Evolutionary conservation across 2,888 invertebrate genomes (phyloP).

Genomic region (Caenorhabditis virilis): DNA sequence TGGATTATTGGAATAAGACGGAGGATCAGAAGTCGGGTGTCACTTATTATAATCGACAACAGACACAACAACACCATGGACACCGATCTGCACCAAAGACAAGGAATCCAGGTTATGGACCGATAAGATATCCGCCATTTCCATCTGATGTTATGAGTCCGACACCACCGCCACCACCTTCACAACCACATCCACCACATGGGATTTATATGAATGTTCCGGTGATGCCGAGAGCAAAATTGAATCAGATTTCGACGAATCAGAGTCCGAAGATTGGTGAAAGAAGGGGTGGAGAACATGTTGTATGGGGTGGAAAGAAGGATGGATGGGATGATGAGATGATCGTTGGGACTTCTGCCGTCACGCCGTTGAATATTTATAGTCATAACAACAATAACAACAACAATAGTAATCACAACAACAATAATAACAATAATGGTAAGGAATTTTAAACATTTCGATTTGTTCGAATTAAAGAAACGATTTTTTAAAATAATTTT

Average conservation of each 20-base stretch:
- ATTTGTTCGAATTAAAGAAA: too few relatives aligned
- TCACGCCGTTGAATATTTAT: constrained; percentile 17
- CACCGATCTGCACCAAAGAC: neutral
- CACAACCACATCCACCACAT: neutral
- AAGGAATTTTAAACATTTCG: too few relatives aligned
- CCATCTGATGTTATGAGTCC: constrained; percentile 31
- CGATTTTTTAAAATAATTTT: too few relatives aligned
- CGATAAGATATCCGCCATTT: constrained; percentile 28
- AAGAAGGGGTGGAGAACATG: constrained; percentile 7
- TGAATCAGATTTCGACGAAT: constrained; percentile 7
- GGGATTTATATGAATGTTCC: constrained; percentile 31
- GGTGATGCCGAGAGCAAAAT: constrained; percentile 31
- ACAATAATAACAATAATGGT: constrained; percentile 1
- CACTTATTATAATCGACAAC: constrained; percentile 24
- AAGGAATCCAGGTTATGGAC: too few relatives aligned
- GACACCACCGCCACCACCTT: neutral
- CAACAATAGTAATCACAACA: too few relatives aligned
- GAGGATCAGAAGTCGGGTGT: constrained; percentile 43
- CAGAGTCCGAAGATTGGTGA: neutral
- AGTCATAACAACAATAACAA: constrained; percentile 3
- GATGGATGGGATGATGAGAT: constrained; percentile 8
- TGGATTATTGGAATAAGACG: constrained; percentile 48
- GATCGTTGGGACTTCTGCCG: constrained; percentile 8
- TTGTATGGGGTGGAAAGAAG: constrained; percentile 27
- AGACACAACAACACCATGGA: neutral